Conservation (phyloP, 2,113 vertebrate genomes). For the Enhydra lutris region DNA sequence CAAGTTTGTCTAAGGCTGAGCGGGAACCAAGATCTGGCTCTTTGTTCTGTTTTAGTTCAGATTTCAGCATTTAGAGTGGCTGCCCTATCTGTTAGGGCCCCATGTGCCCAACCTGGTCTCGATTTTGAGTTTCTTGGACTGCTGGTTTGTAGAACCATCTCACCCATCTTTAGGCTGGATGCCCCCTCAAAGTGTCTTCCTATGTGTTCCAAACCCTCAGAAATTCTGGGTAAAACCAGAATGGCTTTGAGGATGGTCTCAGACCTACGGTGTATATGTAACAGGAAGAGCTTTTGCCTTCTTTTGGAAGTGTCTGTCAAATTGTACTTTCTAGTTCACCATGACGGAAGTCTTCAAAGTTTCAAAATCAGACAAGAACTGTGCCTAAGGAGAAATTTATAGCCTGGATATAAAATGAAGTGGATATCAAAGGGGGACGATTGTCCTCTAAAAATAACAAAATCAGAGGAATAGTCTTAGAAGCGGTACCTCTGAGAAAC, state of each 20-base stretch:
- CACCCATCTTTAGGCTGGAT: neutral
- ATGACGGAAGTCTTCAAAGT: neutral
- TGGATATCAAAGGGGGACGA: constrained; percentile 48
- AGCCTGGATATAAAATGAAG: constrained; percentile 31
- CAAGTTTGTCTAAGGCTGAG: neutral
- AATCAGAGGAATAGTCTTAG: constrained; percentile 23
- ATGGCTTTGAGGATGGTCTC: neutral
- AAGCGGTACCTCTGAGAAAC: neutral
- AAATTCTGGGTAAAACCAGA: neutral
- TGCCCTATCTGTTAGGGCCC: neutral
- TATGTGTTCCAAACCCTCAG: neutral
- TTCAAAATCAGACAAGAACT: constrained; percentile 40
- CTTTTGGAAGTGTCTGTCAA: neutral
- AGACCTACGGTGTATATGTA: neutral
- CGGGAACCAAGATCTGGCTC: neutral
- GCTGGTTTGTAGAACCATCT: neutral
- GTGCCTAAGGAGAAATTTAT: constrained; percentile 4
- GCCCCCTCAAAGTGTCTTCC: neutral
- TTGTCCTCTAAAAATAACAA: constrained; percentile 42
- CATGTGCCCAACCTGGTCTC: neutral
- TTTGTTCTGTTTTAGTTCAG: neutral
- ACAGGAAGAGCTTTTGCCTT: neutral
- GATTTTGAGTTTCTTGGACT: constrained; percentile 21
- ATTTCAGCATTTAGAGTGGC: neutral
- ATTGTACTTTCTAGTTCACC: constrained; percentile 38